Percentiles rank a stretch among this genome's conserved stretches.
Conservation (phyloP, 2,888 invertebrate genomes). For the Pandemis heparana region DNA sequence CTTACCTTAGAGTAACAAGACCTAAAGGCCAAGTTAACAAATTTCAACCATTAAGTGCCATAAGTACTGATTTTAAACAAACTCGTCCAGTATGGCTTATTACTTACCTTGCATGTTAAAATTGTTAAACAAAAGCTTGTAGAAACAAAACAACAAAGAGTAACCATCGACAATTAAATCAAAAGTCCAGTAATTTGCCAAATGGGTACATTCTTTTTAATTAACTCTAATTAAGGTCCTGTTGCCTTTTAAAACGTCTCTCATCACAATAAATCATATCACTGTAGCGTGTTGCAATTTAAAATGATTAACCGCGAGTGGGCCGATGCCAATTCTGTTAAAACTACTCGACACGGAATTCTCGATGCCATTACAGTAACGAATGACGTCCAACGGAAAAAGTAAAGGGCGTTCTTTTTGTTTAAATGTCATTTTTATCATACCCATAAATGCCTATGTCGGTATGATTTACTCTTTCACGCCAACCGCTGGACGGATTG, state of each 20-base stretch:
- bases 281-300: constrained; percentile 43
- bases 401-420: constrained; percentile 29
- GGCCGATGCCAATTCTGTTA: constrained; percentile 41
- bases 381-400: constrained; percentile 38
- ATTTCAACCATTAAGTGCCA: too few species aligned
- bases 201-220: not conserved
- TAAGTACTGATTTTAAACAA: too few species aligned
- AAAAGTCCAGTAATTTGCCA: constrained; percentile 1
- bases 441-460: too few species aligned
- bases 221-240: constrained; percentile 21
- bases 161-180: not conserved
- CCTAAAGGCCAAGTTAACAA: too few species aligned
- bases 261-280: constrained; percentile 38
- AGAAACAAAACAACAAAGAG: not conserved
- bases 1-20: too few species aligned
- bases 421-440: constrained; percentile 8
- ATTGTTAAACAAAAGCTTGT: too few species aligned
- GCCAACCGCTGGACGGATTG: too few species aligned
- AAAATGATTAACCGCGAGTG: constrained; percentile 44
- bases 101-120: too few species aligned
- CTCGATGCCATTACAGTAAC: constrained; percentile 35
- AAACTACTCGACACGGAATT: constrained; percentile 36
- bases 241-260: constrained; percentile 27
- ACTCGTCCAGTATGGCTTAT: too few species aligned
- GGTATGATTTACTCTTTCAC: too few species aligned